Base-by-base conservation (phyloP, 2,888 invertebrate genomes). In the Pheosia tremula region DNA sequence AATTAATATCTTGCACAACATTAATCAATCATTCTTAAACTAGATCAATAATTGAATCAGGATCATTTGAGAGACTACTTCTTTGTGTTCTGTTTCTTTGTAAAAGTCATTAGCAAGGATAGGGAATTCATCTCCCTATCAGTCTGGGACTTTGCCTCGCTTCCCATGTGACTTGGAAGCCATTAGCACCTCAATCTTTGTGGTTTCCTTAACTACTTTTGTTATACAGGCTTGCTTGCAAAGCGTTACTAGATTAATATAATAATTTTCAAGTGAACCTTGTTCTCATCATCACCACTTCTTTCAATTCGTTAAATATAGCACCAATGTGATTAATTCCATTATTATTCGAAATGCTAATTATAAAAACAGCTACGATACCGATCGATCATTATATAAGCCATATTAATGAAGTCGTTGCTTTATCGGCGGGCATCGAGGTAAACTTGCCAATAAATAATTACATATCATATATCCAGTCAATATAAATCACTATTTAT, bases 401-500 rank as follows among this genome's bases (percentile, higher is more conserved):
- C 74, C 38, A 39, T 9, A 37, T 72, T 67, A 78, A 80, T 76
- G 67, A 75, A 75, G 68, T 71, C 61, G 68, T 72, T 65, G 56
- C 59, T 45, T 75, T 73, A 75, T 75, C 70, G 59, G 39, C 45
- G 45, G 55, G 58, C 64, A 47, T 62, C 67, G 74, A 67, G 68
- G 70, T 73, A 71, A 77, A 78, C 69, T 69, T 65, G 68, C 69
- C 66, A 77, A 72, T 76, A 80, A 78, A 72, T 80, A 77, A 81
- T 80, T 45, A 10, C 64, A 77, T 78, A 81, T 83, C 71, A 77
- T 72, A 67, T 70, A 52, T 61, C 62, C 71, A 80, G 81, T 79
- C 75, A 78, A 80, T 82, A 84, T 85, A 86, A 88, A 88, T 88
- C 87, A 86, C 83, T 83, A 81, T 83, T 81, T 85, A 86, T 86